Base-by-base conservation (phyloP, 1,140 invertebrate genomes). In the Colletes latitarsis region DNA sequence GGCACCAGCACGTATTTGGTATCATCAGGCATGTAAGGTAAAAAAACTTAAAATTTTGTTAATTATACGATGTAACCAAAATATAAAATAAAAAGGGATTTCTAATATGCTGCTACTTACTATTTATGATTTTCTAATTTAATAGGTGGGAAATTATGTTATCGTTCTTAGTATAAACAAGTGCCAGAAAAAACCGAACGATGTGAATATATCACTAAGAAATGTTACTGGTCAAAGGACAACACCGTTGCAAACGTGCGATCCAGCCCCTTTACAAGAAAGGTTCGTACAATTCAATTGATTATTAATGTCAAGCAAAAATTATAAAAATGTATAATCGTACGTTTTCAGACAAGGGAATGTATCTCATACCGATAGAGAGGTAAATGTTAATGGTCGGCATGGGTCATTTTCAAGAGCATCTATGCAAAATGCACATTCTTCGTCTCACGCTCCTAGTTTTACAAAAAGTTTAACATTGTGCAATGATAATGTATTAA, bases 1-100 rank as follows among this genome's bases (percentile, higher is more conserved):
- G 93, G 96, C 96, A 55, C 96, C 98, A 19, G 95, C 96, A 6
- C 97, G 98, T 90, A 96, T 98, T 88, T 98, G 98, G 97, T 98
- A 97, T 93, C 98, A 98, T 94, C 97, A 97, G 79, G 97, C 97
- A 75, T 98, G 98, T 92, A 97, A 96, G 92, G 96, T 97, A 90
- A 88, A 90, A 88, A 70, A 88, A 88, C 15, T 43, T 6, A 57
- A 80, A 73, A 68, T 68, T 73, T 6, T 55, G 41, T 19, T 5
- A 14, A 46, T 30, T 10, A 67, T 53, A 39, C 30, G 1, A 30
- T 30, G 30, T 2, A 30, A 30, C 2, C 30, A 30, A 30, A 30
- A 30, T 30, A 30, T 30, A 30, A 30, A 30, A 30, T 30, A 30
- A 30, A 0, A 30, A 30, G 30, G 30, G 30, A 12, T 57, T 53